A percentile compares a stretch with the other conserved stretches of the same genome.
Conservation (phyloP, 2,797 vertebrate genomes). For the Simalia tracyae region DNA sequence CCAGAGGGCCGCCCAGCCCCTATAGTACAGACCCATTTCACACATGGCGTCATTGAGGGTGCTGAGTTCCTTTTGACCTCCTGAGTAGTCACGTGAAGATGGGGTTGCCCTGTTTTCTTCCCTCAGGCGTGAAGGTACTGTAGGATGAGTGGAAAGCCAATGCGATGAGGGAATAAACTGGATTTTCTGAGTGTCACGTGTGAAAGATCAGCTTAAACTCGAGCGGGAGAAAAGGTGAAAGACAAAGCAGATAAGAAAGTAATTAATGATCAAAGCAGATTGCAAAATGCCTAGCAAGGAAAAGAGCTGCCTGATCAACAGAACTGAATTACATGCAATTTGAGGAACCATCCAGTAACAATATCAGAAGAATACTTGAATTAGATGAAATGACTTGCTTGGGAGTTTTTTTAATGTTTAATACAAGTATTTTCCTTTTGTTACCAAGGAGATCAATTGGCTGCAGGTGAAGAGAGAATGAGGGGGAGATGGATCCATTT, state of each 20-base stretch:
- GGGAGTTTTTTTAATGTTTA: slow-evolving; percentile 7
- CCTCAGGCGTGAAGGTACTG: no score
- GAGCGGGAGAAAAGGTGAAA: not conserved
- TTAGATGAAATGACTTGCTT: slow-evolving; percentile 13
- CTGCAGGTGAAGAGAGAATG: not conserved
- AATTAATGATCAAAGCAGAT: slow-evolving; percentile 7
- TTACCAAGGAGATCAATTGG: slow-evolving; percentile 22
- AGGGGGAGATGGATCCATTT: not conserved
- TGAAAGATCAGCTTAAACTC: slow-evolving; percentile 25
- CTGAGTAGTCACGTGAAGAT: not conserved
- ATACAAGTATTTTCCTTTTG: not conserved
- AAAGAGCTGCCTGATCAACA: slow-evolving; percentile 36
- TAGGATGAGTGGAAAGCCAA: not conserved
- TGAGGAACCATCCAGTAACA: slow-evolving; percentile 25
- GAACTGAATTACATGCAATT: slow-evolving; percentile 35
- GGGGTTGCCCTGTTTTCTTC: not conserved
- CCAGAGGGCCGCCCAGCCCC: accelerated
- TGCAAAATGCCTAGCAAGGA: slow-evolving; percentile 25
- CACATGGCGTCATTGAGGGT: not conserved
- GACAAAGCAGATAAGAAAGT: not conserved
- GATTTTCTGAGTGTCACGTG: slow-evolving; percentile 36
- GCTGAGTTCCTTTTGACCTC: not conserved
- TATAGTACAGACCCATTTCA: not conserved
- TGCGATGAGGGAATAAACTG: slow-evolving; percentile 1
- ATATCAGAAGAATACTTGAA: slow-evolving; percentile 29